Base-by-base conservation (phyloP, 1,140 invertebrate genomes). In the Venustaconcha ellipsiformis region DNA sequence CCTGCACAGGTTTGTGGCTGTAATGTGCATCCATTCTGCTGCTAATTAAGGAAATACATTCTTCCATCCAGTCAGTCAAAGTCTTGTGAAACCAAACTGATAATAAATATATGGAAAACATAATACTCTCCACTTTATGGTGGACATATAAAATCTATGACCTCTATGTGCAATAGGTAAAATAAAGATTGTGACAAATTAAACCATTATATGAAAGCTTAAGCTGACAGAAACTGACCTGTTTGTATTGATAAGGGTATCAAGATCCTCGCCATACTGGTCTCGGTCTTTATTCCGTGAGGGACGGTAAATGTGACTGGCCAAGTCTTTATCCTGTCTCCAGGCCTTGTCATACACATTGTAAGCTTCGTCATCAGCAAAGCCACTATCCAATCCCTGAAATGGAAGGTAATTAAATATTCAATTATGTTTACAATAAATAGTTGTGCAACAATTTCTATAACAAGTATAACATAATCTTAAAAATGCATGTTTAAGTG, bases 291-390 rank as follows among this genome's bases (percentile, higher is more conserved):
- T 67, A 88, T 95, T 96, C 85, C 95, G 94, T 58, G 94, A 93
- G 0, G 98, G 98, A 68, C 97, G 90, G 91, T 99, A 99, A 78
- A 99, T 94, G 88, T 96, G 95, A 20, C 94, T 93, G 0, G 94
- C 96, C 72, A 99, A 92, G 1, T 93, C 94, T 78, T 94, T 94
- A 23, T 94, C 88, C n/a, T 90, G 84, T 66, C 92, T 82, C 92
- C 92, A 93, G 17, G 92, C 90, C 89, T 98, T 97, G 88, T 99
- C 97, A 89, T 99, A 99, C 0, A 99, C 97, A 90, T 96, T 97
- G 90, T 99, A 99, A 0, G 95, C 95, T 84, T 99, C 99, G 84
- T 99, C 99, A 85, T 99, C 97, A 8, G 94, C 97, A 91, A 97
- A 99, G 13, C 99, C 99, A 86, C 94, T 95, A 85, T 97, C 97